A percentile compares a stretch with the other conserved stretches of the same genome.
Conservation (phyloP, 2,888 invertebrate species). For the Trisateles emortualis region DNA sequence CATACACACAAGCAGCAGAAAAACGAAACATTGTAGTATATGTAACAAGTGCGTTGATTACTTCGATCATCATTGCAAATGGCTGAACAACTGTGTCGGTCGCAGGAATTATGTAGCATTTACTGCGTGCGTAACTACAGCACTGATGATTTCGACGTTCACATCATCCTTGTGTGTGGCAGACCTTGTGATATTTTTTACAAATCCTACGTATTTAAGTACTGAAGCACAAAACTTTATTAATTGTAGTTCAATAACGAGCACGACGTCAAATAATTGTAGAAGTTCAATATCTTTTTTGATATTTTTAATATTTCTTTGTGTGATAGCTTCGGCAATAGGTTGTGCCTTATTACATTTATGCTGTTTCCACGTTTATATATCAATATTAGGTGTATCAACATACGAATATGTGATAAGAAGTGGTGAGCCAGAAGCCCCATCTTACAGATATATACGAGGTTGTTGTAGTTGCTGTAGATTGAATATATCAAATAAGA, state of each 20-base stretch:
- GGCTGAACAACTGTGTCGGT: constrained; percentile 99
- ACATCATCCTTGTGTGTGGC: constrained; percentile 90
- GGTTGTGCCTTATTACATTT: constrained; percentile 93
- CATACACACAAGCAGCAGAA: constrained; percentile 90
- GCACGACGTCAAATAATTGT: constrained; percentile 59
- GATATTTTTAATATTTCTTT: constrained; percentile 84
- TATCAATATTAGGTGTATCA: constrained; percentile 93
- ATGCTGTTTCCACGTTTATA: constrained; percentile 95
- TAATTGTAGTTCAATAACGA: constrained; percentile 62
- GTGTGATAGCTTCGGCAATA: constrained; percentile 91
- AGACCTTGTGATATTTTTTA: constrained; percentile 89
- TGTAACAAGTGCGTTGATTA: constrained; percentile 98
- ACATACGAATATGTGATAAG: constrained; percentile 94
- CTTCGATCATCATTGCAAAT: constrained; percentile 99
- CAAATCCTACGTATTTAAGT: constrained; percentile 87
- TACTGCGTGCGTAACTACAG: constrained; percentile 92
- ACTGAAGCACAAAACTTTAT: constrained; percentile 83
- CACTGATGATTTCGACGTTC: constrained; percentile 90
- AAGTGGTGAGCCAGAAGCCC: constrained; percentile 56
- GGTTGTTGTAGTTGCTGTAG: constrained; percentile 55
- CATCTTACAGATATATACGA: constrained; percentile 47
- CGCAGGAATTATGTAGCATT: constrained; percentile 95
- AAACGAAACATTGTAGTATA: constrained; percentile 97
- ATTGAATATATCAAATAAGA: constrained; percentile 50
- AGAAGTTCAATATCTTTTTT: constrained; percentile 70